Conservation (phyloP, 2,113 vertebrate species). For the Arvicanthis niloticus region DNA sequence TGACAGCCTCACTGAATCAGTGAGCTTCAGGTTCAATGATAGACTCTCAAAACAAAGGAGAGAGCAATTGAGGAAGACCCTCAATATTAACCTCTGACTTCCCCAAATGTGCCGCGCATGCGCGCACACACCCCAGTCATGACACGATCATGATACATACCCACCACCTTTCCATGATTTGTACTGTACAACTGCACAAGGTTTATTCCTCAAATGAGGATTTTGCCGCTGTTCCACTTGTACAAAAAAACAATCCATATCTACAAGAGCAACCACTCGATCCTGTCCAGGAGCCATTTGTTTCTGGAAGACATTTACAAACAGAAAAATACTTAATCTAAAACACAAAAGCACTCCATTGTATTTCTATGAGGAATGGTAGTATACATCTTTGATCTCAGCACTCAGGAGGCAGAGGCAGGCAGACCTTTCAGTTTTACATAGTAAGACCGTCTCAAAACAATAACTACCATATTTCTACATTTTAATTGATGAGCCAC, state of each 20-base stretch:
- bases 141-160: conserved; percentile 86
- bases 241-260: conserved; percentile 99
- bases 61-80: not conserved
- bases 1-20: not conserved
- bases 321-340: conserved; percentile 40
- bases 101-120: not conserved
- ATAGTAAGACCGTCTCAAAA: not conserved
- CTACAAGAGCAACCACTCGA: conserved; percentile 94
- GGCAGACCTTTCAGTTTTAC: not conserved
- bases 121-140: not conserved
- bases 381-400: not conserved
- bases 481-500: not conserved
- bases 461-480: not conserved
- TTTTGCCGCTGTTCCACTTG: conserved; percentile 96
- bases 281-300: conserved; percentile 91
- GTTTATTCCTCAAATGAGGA: conserved; percentile 91
- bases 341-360: not conserved
- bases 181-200: conserved; percentile 97
- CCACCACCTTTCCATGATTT: conserved; percentile 97
- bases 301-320: conserved; percentile 71
- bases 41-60: not conserved
- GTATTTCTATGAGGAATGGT: not conserved
- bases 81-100: not conserved
- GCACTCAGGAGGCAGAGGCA: not conserved
- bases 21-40: not conserved